These are phyloP conservation scores for Brachypteracias leptosomus DNA, from an alignment of 2,113 vertebrate genomes.

Conservation along the genomic window DNA sequence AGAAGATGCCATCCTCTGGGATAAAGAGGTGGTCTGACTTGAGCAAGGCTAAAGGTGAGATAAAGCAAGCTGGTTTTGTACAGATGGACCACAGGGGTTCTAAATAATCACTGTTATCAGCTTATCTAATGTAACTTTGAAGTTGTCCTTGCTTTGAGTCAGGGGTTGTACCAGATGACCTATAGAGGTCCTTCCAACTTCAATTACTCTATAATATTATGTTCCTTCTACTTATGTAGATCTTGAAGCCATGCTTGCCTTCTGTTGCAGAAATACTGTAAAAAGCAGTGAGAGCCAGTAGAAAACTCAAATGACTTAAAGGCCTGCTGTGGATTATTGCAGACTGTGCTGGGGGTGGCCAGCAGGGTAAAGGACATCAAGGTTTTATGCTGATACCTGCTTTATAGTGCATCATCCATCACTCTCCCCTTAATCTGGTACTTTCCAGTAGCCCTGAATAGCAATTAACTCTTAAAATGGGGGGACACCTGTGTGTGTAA, in stretches of 20 bases:
- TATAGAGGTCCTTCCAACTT: not conserved
- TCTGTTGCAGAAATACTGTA: not conserved
- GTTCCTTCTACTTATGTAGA: not conserved
- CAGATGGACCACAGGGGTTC: not conserved
- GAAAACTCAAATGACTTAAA: not conserved
- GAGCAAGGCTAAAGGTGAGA: not conserved
- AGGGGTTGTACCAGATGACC: not conserved
- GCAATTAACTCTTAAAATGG: not conserved
- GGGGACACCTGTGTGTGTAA: not conserved
- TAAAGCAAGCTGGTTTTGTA: not conserved
- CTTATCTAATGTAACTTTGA: not conserved
- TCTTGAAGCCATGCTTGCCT: not conserved
- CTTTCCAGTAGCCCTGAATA: not conserved
- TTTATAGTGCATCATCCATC: not conserved
- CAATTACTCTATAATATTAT: not conserved
- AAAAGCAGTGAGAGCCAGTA: not conserved
- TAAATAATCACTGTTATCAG: not conserved
- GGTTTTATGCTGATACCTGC: not conserved
- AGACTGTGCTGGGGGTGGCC: not conserved
- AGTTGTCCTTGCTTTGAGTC: constrained; percentile 7
- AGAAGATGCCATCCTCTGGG: not conserved
- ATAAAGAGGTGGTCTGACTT: not conserved
- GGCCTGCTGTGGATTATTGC: not conserved
- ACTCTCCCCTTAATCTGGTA: not conserved
- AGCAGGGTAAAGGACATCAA: not conserved